Conservation (phyloP, 2,797 vertebrate genomes). For the Meda fulgida region DNA sequence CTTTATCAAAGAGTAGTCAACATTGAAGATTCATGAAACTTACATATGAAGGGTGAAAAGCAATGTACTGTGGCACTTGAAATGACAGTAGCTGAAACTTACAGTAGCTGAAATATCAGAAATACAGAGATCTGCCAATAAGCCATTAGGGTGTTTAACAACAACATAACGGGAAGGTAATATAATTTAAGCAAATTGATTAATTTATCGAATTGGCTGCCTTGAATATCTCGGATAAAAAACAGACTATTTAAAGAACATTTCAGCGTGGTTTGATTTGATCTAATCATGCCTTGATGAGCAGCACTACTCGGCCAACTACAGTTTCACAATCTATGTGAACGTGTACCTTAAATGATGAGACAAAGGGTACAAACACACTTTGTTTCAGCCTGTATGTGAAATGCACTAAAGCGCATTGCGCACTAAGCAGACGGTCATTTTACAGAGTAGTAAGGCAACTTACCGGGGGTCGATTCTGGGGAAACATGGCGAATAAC, state of each 20-base stretch:
- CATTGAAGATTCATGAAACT: background rate
- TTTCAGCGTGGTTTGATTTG: background rate
- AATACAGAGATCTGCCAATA: background rate
- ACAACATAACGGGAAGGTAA: background rate
- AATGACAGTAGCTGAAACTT: background rate
- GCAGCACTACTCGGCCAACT: background rate
- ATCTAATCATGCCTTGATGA: background rate
- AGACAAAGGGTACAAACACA: constrained; percentile 23
- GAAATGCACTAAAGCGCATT: constrained; percentile 11
- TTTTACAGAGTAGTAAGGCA: constrained; percentile 50
- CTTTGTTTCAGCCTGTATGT: background rate
- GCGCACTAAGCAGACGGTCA: constrained; percentile 10
- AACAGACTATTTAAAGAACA: background rate
- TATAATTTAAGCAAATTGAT: background rate
- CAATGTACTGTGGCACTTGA: background rate
- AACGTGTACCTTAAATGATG: background rate
- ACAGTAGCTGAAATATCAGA: background rate
- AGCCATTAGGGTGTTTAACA: background rate
- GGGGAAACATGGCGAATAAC: constrained; percentile 85
- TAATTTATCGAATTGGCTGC: background rate
- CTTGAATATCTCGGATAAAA: background rate
- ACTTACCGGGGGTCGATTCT: constrained; percentile 90
- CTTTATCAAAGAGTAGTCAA: background rate
- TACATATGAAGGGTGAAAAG: background rate
- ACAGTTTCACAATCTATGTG: background rate